Evolutionary conservation across 2,113 vertebrate genomes (phyloP).

Genomic region (Ellobius talpinus): DNA sequence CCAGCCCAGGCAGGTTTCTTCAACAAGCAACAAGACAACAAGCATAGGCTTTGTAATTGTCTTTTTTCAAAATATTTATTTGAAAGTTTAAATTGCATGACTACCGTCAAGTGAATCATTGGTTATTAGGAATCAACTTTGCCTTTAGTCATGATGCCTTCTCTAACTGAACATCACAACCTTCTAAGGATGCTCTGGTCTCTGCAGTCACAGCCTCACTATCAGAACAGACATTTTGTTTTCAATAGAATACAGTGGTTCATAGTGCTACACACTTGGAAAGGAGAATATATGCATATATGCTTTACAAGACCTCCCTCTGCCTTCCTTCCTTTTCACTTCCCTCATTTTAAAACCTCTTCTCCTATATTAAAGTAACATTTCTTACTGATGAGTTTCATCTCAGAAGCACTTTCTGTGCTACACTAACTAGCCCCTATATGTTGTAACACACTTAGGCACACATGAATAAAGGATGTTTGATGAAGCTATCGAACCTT

Average conservation of each 20-base stretch:
- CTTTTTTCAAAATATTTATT: neutral
- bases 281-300: neutral
- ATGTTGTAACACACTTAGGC: neutral
- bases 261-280: neutral
- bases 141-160: neutral
- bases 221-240: too few species aligned
- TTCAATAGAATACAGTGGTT: neutral
- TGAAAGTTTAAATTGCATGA: neutral
- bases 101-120: neutral
- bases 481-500: slow-evolving; percentile 15
- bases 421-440: neutral
- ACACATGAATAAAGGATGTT: neutral
- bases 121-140: neutral
- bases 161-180: neutral
- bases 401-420: neutral
- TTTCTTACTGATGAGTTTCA: neutral
- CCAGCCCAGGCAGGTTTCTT: neutral
- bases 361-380: neutral
- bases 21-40: neutral
- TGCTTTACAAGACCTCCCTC: neutral
- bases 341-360: neutral
- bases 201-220: neutral
- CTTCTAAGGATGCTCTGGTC: neutral
- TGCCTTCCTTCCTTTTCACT: neutral
- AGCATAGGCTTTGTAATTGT: neutral